Base-by-base conservation (phyloP, 2,113 vertebrate species). In the Hoplias malabaricus region DNA sequence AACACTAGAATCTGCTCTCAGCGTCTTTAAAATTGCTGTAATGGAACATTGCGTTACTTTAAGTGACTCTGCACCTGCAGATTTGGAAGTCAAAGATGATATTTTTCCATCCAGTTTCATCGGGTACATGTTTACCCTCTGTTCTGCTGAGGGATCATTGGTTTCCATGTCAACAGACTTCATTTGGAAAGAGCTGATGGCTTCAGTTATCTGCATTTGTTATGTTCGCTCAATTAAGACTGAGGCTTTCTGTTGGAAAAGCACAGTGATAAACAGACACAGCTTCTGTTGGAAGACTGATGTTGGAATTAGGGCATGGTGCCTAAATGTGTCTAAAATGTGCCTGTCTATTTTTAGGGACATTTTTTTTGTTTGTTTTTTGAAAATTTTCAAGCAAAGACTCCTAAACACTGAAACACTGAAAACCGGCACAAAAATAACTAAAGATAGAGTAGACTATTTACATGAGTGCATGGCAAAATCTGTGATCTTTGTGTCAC, bases 151-250 rank as follows among this genome's bases (percentile, higher is more conserved):
- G 71, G 33, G 25, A 65, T 68, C 69, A 62, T 75, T 29, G 33
- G 71, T 75, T 80, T 78, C 75, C 63, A 74, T 62, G 50, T 78
- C 61, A 56, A 75, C 71, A 75, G 46, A 43, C 10, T 25, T 36
- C 25, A 66, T 36, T 72, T 14, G 6, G 33, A 53, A 63, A n/a
- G 34, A 73, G 71, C 71, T 72, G 33, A 66, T 27, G 36, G 46
- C 12, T 16, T 74, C 16, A 14, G 19, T 16, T 73, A 42, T 53
- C 48, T 53, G 48, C 48, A 53, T 53, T 53, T 21, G 48, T 53
- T 53, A 1, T 5, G 5, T 2, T 53, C 48, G n/a, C 48, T 53
- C 48, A 23, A 9, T 48, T 53, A 23, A 9, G 19, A 53, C n/a
- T 21, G 48, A 9, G 9, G 48, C 48, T 53, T 53, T 53, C 48